Conservation (phyloP, 1,140 invertebrate species). For the Thaumetopoea pityocampa region DNA sequence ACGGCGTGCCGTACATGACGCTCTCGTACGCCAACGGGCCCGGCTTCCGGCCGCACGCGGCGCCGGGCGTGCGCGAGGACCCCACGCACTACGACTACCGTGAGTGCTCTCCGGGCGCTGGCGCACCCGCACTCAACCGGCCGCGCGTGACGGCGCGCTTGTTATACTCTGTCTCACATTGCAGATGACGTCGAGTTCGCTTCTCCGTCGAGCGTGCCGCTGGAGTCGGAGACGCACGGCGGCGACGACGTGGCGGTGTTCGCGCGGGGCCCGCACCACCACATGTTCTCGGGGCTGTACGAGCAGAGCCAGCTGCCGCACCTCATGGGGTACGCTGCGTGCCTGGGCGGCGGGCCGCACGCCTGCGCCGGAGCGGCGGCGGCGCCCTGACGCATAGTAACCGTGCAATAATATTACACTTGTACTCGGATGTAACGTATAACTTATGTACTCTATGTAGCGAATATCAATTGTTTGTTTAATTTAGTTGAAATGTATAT, state of each 20-base stretch:
- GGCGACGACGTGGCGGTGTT: conserved; percentile 80
- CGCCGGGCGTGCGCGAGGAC: conserved; percentile 56
- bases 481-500: no score
- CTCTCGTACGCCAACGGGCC: conserved; percentile 87
- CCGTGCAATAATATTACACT: no score
- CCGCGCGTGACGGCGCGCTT: not conserved
- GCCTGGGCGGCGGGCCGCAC: conserved; percentile 39
- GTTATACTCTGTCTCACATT: not conserved
- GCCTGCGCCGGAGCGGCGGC: conserved; percentile 21
- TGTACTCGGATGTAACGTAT: no score
- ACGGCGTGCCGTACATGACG: conserved; percentile 81
- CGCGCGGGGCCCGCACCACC: conserved; percentile 76
- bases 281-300: conserved; percentile 76
- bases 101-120: conserved; percentile 25
- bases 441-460: conserved; percentile 17
- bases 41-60: conserved; percentile 69
- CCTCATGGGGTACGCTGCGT: conserved; percentile 77
- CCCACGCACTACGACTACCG: conserved; percentile 55
- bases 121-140: not conserved
- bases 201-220: conserved; percentile 18
- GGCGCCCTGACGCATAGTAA: no score
- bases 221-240: conserved; percentile 69
- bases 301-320: conserved; percentile 79
- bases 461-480: no score
- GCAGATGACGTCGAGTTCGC: conserved; percentile 23